phyloP scores from a whole-genome alignment of 1,140 invertebrate species.

The Heliothis subflexa region DNA sequence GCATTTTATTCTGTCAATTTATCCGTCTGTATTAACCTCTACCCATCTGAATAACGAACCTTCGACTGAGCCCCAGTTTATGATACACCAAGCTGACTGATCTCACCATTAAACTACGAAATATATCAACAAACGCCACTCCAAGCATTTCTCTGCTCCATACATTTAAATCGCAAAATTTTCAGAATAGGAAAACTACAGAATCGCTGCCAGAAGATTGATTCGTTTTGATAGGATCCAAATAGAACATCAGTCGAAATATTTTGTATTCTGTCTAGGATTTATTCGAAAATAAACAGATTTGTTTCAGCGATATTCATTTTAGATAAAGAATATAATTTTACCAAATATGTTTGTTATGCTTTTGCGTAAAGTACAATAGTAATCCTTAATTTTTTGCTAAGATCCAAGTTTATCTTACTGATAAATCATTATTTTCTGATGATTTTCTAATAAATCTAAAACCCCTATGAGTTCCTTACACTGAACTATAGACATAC shows the following conservation, averaged over 20 bases:
- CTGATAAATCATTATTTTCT: no score
- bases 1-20: no score
- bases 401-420: no score
- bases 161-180: constrained; percentile 39
- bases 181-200: constrained; percentile 34
- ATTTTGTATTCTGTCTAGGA: constrained; percentile 29
- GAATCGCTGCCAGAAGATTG: constrained; percentile 14
- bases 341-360: not conserved
- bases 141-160: constrained; percentile 14
- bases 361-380: no score
- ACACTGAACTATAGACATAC: no score
- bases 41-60: no score
- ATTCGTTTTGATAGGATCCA: constrained; percentile 28
- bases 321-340: constrained; percentile 1
- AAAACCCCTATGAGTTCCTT: no score
- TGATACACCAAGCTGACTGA: constrained; percentile 6
- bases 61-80: not conserved
- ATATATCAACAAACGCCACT: constrained; percentile 5
- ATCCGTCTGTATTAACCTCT: no score
- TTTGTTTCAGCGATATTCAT: constrained; percentile 2
- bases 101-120: constrained; percentile 14
- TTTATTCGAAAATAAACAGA: constrained; percentile 1
- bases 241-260: constrained; percentile 20
- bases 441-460: no score
- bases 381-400: no score